phyloP scores from a whole-genome alignment of 2,888 invertebrate genomes.

The Oligia strigilis region DNA sequence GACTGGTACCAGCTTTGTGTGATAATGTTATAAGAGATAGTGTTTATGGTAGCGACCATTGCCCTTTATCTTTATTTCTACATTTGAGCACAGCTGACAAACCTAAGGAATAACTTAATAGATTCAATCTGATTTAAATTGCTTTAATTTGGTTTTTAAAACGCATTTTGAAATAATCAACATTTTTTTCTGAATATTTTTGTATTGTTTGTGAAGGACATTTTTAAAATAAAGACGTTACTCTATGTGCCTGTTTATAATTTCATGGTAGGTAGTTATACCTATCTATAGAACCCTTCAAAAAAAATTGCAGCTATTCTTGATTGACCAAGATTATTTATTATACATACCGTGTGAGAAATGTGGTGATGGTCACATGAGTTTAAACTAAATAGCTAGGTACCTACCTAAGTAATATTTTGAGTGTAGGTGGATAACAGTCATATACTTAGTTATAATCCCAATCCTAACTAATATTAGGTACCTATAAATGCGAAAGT shows the following conservation, averaged over 20 bases:
- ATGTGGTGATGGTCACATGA: background rate
- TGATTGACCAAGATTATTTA: background rate
- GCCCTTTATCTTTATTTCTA: conserved; percentile 96
- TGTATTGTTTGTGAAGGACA: conserved; percentile 42
- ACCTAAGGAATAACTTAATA: conserved; percentile 81
- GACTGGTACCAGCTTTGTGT: conserved; percentile 94
- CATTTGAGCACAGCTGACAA: conserved; percentile 88
- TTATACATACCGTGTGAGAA: background rate
- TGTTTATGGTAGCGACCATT: conserved; percentile 98
- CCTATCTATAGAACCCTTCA: background rate
- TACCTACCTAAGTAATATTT: background rate
- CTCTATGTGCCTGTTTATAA: conserved; percentile 14
- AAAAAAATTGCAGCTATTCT: background rate
- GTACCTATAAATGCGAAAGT: no score
- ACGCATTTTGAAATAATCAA: conserved; percentile 28
- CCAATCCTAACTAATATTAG: no score
- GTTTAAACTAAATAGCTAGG: background rate
- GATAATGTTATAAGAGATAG: conserved; percentile 95
- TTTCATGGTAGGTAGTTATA: conserved; percentile 9
- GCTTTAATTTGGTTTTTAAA: conserved; percentile 15
- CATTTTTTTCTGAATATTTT: conserved; percentile 44
- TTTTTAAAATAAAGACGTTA: conserved; percentile 50
- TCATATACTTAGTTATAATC: no score
- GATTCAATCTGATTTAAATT: conserved; percentile 6
- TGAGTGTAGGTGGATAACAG: background rate